These are phyloP conservation scores for Globicephala melas DNA, from an alignment of 2,113 vertebrate species.

Conservation along the genomic window DNA sequence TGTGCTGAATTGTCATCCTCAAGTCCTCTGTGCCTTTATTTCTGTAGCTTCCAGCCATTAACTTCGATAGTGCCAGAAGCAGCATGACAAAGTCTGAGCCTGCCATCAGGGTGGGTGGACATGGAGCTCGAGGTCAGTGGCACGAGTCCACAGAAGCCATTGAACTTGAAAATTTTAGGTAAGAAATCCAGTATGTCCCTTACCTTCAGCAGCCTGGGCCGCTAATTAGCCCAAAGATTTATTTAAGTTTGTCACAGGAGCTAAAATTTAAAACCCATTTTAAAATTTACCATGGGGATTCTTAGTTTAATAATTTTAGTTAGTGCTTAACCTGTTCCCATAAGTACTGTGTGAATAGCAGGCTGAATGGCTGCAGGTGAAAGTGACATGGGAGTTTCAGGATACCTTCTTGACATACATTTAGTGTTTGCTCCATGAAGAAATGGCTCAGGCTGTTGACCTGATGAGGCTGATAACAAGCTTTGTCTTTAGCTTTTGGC, in stretches of 20 bases:
- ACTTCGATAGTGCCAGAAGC: conserved; percentile 77
- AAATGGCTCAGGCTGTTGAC: background rate
- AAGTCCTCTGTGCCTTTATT: conserved; percentile 51
- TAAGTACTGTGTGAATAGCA: background rate
- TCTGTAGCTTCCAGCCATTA: conserved; percentile 82
- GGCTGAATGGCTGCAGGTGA: background rate
- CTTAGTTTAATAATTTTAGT: background rate
- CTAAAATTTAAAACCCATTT: background rate
- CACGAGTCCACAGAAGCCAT: conserved; percentile 83
- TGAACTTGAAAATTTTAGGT: conserved; percentile 93
- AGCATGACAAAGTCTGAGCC: conserved; percentile 74
- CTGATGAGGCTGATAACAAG: background rate
- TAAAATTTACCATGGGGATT: background rate
- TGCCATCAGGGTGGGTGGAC: conserved; percentile 65
- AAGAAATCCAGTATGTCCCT: conserved; percentile 25
- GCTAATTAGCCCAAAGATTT: background rate
- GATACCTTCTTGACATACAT: background rate
- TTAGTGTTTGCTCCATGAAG: background rate
- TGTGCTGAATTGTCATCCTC: background rate
- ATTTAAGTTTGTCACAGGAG: background rate
- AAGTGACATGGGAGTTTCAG: background rate
- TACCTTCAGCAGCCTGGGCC: background rate
- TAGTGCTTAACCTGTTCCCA: background rate
- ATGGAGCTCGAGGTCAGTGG: conserved; percentile 67
- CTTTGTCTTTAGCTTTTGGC: background rate